Evolutionary conservation across 2,113 vertebrate genomes (phyloP).

Genomic region (Coptodon bakossiorum): DNA sequence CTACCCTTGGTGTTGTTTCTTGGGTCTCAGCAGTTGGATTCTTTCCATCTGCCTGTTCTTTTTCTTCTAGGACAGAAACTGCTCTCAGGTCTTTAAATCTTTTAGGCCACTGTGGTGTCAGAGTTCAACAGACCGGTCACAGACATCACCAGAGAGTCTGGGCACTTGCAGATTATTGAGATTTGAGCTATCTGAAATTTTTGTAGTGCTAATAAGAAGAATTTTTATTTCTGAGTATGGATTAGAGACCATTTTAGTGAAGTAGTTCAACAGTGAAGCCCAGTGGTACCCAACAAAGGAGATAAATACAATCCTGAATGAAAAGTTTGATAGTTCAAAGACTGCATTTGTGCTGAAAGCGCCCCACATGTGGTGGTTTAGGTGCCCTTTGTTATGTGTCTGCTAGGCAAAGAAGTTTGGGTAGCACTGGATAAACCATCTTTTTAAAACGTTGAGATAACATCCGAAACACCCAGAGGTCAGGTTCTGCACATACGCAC

Average conservation of each 20-base stretch:
- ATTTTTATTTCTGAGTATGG: not conserved
- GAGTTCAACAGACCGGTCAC: not conserved
- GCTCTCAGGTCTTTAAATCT: not conserved
- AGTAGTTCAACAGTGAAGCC: not conserved
- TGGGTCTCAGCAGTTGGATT: not conserved
- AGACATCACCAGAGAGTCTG: not conserved
- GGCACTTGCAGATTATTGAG: not conserved
- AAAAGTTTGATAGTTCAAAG: not conserved
- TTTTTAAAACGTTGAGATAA: not conserved
- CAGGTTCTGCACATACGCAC: not conserved
- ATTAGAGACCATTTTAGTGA: not conserved
- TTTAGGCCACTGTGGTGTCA: not conserved
- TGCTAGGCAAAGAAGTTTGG: not conserved
- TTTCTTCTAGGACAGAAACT: not conserved
- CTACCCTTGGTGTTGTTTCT: conserved; percentile 24
- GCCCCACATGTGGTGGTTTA: not conserved
- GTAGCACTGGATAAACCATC: not conserved
- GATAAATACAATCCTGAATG: not conserved
- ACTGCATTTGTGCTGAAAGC: not conserved
- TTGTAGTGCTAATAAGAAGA: not conserved
- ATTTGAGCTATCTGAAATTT: not conserved
- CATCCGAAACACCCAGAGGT: not conserved
- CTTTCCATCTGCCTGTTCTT: conserved; percentile 11
- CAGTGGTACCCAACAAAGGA: not conserved
- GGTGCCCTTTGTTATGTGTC: not conserved